Conservation (phyloP, 1,140 invertebrate species). For the Ceratoteleas bidentatus region DNA sequence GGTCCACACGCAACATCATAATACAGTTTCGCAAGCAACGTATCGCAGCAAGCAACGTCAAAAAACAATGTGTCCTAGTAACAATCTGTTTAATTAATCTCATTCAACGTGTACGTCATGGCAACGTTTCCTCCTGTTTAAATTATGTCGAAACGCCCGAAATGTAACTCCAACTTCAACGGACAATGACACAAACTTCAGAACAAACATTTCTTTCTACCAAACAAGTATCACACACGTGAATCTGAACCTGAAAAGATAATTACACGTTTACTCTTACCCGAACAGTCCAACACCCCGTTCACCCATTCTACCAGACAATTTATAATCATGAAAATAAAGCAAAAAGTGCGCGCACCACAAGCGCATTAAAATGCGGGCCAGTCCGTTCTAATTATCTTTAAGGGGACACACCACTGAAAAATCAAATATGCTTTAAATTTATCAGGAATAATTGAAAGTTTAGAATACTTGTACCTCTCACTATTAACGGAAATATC, state of each 20-base stretch:
- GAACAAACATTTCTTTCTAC: slow-evolving; percentile 1
- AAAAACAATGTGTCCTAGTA: slow-evolving; percentile 11
- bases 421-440: no score
- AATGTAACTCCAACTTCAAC: slow-evolving; percentile 3
- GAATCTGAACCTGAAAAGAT: slow-evolving; percentile 7
- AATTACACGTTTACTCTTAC: slow-evolving; percentile 6
- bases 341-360: no score
- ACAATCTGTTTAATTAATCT: slow-evolving; percentile 16
- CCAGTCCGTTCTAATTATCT: no score
- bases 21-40: slow-evolving; percentile 4
- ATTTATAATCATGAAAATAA: no score
- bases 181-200: slow-evolving; percentile 11
- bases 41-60: neutral
- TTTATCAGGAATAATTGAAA: no score
- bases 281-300: no score
- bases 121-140: slow-evolving; percentile 1
- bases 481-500: no score
- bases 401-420: no score
- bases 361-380: no score
- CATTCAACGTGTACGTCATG: slow-evolving; percentile 6
- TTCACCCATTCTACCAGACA: no score
- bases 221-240: slow-evolving; percentile 1
- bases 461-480: no score
- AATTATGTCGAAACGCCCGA: slow-evolving; percentile 14
- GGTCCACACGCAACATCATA: neutral